These are phyloP conservation scores for Euphydryas editha DNA, from an alignment of 2,888 invertebrate genomes.

Conservation along the genomic window DNA sequence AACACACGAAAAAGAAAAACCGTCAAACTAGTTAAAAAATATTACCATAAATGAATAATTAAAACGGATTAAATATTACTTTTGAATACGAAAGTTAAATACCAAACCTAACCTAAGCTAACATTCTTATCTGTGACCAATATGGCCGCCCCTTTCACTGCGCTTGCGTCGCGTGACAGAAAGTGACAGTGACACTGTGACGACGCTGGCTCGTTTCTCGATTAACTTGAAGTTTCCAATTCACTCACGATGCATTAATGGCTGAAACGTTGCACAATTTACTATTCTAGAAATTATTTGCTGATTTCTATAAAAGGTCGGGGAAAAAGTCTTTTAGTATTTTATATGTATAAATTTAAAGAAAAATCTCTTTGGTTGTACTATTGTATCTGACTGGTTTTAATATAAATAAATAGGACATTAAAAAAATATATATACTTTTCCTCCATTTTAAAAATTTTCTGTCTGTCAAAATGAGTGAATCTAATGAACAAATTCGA, in stretches of 20 bases:
- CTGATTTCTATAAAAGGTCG: background rate
- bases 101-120: constrained; percentile 27
- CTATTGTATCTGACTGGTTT: background rate
- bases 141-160: constrained; percentile 48
- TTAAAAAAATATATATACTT: too few species aligned
- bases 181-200: constrained; percentile 48
- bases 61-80: background rate
- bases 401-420: too few species aligned
- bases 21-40: background rate
- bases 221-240: constrained; percentile 19
- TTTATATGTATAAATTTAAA: too few species aligned
- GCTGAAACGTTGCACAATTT: constrained; percentile 3
- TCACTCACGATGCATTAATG: constrained; percentile 4
- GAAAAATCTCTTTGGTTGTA: too few species aligned
- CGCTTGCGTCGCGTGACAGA: constrained; percentile 49
- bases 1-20: too few species aligned
- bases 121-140: constrained; percentile 35
- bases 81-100: constrained; percentile 23
- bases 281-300: background rate
- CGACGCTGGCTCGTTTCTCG: constrained; percentile 27
- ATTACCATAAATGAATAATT: background rate
- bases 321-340: too few species aligned
- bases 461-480: too few species aligned
- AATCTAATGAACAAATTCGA: too few species aligned
- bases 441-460: too few species aligned